Evolutionary conservation across 2,113 vertebrate species (phyloP).

Genomic region (Callipepla squamata): DNA sequence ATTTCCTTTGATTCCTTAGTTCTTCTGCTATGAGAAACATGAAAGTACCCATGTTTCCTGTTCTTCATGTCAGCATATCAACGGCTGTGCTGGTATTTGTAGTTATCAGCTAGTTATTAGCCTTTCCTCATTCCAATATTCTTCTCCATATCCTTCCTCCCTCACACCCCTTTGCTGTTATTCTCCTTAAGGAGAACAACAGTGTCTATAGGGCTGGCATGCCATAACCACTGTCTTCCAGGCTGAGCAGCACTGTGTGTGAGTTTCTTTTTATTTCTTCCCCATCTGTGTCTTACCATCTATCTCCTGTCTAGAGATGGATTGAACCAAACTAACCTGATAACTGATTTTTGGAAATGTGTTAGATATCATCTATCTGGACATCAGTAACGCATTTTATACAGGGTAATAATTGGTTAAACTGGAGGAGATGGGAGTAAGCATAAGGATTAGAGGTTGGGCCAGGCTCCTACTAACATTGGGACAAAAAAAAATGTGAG

Average conservation of each 20-base stretch:
- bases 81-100: background rate
- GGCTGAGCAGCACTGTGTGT: background rate
- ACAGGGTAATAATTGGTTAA: background rate
- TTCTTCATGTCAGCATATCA: background rate
- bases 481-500: background rate
- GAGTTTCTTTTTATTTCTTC: background rate
- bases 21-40: background rate
- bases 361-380: background rate
- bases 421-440: background rate
- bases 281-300: background rate
- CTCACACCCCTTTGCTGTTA: background rate
- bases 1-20: background rate
- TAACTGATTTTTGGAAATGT: conserved; percentile 16
- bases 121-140: background rate
- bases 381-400: background rate
- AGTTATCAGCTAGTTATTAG: background rate
- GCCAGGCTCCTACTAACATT: background rate
- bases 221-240: background rate
- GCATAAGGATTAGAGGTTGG: background rate
- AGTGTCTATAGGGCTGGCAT: fast-evolving
- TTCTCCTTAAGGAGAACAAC: background rate
- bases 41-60: background rate
- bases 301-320: background rate
- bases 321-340: background rate
- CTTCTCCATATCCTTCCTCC: background rate